These are phyloP conservation scores for Vipera ursinii DNA, from an alignment of 2,797 vertebrate species.

Conservation along the genomic window DNA sequence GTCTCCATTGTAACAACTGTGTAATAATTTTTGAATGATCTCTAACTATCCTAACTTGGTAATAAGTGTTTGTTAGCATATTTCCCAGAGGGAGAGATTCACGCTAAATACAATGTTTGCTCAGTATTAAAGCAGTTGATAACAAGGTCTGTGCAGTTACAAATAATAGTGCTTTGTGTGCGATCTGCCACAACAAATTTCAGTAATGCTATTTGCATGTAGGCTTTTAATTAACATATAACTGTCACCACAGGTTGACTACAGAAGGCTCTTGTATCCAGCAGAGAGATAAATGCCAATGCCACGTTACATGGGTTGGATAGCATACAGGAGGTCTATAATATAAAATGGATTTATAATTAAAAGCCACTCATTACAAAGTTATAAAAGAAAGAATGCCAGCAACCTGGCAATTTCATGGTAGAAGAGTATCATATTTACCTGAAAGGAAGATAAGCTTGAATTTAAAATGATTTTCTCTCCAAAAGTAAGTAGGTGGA, in stretches of 20 bases:
- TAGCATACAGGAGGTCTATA: slow-evolving; percentile 61
- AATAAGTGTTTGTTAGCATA: slow-evolving; percentile 40
- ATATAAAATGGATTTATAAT: slow-evolving; percentile 69
- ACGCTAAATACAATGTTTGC: slow-evolving; percentile 33
- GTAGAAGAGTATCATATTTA: neutral
- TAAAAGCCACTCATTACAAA: slow-evolving; percentile 59
- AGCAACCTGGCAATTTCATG: neutral
- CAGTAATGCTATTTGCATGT: slow-evolving; percentile 67
- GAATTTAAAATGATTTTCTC: neutral
- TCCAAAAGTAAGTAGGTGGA: neutral
- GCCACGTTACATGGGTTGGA: slow-evolving; percentile 71
- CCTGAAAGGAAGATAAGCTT: neutral
- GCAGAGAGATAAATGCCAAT: slow-evolving; percentile 71
- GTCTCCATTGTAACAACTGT: slow-evolving; percentile 31
- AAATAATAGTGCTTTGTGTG: slow-evolving; percentile 63
- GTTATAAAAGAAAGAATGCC: slow-evolving; percentile 24
- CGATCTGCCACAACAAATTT: slow-evolving; percentile 52
- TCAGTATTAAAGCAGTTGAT: slow-evolving; percentile 55
- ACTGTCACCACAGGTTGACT: slow-evolving; percentile 77
- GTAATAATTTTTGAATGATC: slow-evolving; percentile 27
- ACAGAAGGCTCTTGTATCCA: slow-evolving; percentile 72
- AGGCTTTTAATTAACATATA: slow-evolving; percentile 81
- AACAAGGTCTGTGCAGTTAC: slow-evolving; percentile 55
- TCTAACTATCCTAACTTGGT: slow-evolving; percentile 38
- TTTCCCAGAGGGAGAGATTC: slow-evolving; percentile 56